A percentile compares a stretch with the other conserved stretches of the same genome.
Conservation (phyloP, 2,113 vertebrate species). For the Cinclus mexicanus region DNA sequence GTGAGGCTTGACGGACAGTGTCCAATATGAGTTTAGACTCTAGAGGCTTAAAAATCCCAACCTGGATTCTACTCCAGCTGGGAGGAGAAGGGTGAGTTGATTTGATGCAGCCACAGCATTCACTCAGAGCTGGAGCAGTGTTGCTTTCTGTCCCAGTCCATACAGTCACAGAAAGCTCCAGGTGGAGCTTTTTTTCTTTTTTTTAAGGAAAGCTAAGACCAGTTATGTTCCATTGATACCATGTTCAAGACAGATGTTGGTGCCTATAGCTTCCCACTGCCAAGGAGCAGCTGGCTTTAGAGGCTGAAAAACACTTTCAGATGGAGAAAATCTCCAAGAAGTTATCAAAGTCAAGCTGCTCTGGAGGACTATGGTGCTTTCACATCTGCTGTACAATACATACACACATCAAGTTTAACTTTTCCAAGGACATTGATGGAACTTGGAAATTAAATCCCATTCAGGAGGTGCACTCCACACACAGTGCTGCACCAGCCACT, state of each 20-base stretch:
- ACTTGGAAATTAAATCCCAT: background rate
- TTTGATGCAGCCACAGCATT: background rate
- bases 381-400: background rate
- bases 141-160: background rate
- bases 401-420: background rate
- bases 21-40: background rate
- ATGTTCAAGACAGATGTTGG: background rate
- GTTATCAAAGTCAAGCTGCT: background rate
- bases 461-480: background rate
- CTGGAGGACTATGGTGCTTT: background rate
- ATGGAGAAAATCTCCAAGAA: background rate
- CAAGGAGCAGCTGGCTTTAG: background rate
- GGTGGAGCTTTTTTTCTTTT: too few relatives aligned
- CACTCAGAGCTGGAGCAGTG: background rate
- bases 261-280: background rate
- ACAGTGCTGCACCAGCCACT: background rate
- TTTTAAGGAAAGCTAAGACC: background rate
- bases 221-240: accelerated
- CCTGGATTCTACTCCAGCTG: background rate
- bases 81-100: background rate
- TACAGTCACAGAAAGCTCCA: background rate
- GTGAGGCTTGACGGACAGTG: background rate
- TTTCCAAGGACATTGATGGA: background rate
- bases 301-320: background rate
- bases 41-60: background rate